These are phyloP conservation scores for Prionailurus bengalensis DNA, from an alignment of 2,113 vertebrate genomes.

Conservation along the genomic window DNA sequence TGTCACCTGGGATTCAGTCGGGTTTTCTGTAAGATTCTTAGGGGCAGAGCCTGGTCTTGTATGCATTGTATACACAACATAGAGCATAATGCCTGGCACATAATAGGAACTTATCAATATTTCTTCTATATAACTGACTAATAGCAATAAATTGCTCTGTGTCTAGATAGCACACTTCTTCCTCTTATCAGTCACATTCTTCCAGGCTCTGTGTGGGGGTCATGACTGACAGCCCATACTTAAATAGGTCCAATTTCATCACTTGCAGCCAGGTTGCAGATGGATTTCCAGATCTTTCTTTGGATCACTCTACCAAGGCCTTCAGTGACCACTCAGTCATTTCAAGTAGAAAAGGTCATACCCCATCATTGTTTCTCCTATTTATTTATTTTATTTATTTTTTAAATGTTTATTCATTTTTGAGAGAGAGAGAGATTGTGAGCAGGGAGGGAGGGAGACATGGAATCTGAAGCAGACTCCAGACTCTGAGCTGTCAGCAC, in stretches of 20 bases:
- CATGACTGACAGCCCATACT: neutral
- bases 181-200: neutral
- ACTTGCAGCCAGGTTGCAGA: neutral
- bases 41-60: neutral
- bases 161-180: neutral
- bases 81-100: neutral
- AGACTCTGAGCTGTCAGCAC: too few relatives aligned
- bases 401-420: too few relatives aligned
- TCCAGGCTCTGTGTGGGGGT: neutral
- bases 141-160: neutral
- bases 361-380: neutral
- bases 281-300: neutral
- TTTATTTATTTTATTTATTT: neutral
- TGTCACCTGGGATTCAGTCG: neutral
- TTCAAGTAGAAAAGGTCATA: neutral
- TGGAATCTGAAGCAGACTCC: too few relatives aligned
- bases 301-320: neutral
- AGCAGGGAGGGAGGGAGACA: too few relatives aligned
- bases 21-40: neutral
- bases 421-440: too few relatives aligned
- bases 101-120: neutral
- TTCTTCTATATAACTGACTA: conserved; percentile 42
- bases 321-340: neutral
- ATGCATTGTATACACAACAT: neutral
- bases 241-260: neutral